These are phyloP conservation scores for Delphinus delphis DNA, from an alignment of 2,113 vertebrate genomes.

Conservation along the genomic window DNA sequence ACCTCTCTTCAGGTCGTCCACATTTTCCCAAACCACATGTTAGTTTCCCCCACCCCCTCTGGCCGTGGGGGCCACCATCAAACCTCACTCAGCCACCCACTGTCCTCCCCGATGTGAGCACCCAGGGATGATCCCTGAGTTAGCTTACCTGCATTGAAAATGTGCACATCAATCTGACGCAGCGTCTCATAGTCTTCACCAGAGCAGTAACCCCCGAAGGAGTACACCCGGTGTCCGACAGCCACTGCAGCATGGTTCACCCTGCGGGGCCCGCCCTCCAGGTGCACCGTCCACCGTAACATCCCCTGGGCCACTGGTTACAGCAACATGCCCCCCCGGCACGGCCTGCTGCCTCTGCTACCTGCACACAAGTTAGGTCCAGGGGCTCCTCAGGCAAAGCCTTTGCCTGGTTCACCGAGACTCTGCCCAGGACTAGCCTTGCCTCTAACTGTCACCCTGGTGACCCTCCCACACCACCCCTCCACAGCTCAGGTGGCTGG, in stretches of 20 bases:
- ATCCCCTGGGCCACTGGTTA: constrained; percentile 86
- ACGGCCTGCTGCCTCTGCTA: constrained; percentile 75
- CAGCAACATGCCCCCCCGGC: constrained; percentile 80
- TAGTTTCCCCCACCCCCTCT: neutral
- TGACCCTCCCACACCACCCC: constrained; percentile 64
- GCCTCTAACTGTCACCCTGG: constrained; percentile 48
- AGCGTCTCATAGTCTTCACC: constrained; percentile 99
- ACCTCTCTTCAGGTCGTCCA: neutral
- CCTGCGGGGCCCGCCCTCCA: constrained; percentile 98
- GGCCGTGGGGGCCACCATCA: neutral
- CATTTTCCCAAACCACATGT: neutral
- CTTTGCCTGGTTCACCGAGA: neutral
- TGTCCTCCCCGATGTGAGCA: neutral
- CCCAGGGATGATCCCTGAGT: accelerated
- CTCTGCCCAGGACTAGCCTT: constrained; percentile 31
- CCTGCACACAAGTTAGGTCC: constrained; percentile 62
- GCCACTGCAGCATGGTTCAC: constrained; percentile 99
- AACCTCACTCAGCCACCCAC: neutral
- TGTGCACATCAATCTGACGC: constrained; percentile 93
- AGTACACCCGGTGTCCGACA: constrained; percentile 97
- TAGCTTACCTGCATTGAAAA: constrained; percentile 91
- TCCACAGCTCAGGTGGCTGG: constrained; percentile 64
- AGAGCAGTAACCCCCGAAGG: constrained; percentile 97
- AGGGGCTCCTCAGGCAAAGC: constrained; percentile 18
- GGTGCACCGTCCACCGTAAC: constrained; percentile 98